phyloP scores from a whole-genome alignment of 92 coral and sea anemone species.

The Epizoanthus ramosus region DNA sequence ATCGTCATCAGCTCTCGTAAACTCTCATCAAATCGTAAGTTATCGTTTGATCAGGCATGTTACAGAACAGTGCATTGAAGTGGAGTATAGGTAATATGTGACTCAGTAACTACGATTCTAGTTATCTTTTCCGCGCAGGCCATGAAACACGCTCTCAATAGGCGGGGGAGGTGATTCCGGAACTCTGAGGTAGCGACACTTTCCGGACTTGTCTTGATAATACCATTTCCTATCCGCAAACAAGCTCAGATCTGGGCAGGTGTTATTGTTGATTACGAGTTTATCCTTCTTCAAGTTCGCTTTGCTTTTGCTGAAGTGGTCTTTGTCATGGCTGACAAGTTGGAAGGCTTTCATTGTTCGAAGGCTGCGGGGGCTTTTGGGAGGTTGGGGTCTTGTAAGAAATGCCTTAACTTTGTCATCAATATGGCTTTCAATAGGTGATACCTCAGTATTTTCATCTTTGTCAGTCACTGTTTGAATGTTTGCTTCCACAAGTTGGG shows the following conservation, averaged over 20 bases:
- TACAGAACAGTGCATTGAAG: too few relatives aligned
- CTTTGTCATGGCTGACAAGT: conserved; percentile 18
- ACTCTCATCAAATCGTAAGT: too few relatives aligned
- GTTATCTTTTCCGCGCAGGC: not conserved
- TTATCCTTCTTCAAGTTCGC: conserved; percentile 18
- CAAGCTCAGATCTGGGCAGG: conserved; percentile 50
- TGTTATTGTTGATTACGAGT: conserved; percentile 49
- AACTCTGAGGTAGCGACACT: conserved; percentile 63
- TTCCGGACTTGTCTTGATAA: conserved; percentile 61
- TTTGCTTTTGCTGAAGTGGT: conserved; percentile 10
- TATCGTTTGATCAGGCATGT: too few relatives aligned
- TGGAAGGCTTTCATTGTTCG: conserved; percentile 22
- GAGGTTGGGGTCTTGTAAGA: conserved; percentile 47
- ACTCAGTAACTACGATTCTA: not conserved
- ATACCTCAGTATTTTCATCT: not conserved
- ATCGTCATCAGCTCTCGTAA: too few relatives aligned
- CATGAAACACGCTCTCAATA: conserved; percentile 33
- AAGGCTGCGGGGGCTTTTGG: conserved; percentile 40
- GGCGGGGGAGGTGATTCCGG: conserved; percentile 65
- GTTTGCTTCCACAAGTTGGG: not conserved
- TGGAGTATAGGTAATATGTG: too few relatives aligned
- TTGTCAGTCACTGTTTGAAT: not conserved
- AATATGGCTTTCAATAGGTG: not conserved
- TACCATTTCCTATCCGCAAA: conserved; percentile 64
- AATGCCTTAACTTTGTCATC: conserved; percentile 41